Base-by-base conservation (phyloP, 2,113 vertebrate species). In the Nesogale talazaci region DNA sequence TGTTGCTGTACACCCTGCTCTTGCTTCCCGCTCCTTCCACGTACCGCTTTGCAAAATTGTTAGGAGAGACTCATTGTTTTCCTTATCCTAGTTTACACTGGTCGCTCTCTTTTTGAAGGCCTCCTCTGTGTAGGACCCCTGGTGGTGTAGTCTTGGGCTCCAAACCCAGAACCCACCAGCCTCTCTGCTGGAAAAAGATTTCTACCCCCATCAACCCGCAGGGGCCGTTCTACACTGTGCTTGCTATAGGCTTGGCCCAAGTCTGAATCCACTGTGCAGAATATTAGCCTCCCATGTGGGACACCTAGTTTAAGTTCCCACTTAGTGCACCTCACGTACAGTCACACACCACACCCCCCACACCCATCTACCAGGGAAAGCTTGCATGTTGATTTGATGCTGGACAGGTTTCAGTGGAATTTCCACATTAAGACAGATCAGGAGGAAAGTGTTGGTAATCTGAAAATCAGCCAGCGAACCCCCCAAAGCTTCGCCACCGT, bases 11-110 rank as follows among this genome's bases (percentile, higher is more conserved):
- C 1, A 34, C 40, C 27, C 42, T 42, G 22, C 69, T 72, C 25
- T 91, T 29, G 25, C 17, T 65, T 80, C 40, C 85, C 90, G 56
- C 23, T 69, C 40, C 84, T 34, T 77, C 77, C 87, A 86, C 70
- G 67, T 69, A 63, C 31, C 25, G 34, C 6, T 74, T 90, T 91
- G 20, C 40, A 31, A 92, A 80, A 77, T 70, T 80, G 29, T 83
- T 40, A 70, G 78, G 69, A 74, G 10, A 57, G 61, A 12, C 20
- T 93, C 17, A 3, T 82, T 61, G 59, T 82, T 67, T 22, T 6
- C 61, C 92, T 27, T 80, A 22, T 27, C 23, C 23, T 17, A 65
- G 59, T 90, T 57, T 52, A 52, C 46, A 52, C 14, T 1, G 46
- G 14, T 52, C 46, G 10, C 46, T 52, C 9, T 12, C 14, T 52